These are phyloP conservation scores for Scytalopus superciliaris DNA, from an alignment of 2,113 vertebrate genomes.

Conservation along the genomic window DNA sequence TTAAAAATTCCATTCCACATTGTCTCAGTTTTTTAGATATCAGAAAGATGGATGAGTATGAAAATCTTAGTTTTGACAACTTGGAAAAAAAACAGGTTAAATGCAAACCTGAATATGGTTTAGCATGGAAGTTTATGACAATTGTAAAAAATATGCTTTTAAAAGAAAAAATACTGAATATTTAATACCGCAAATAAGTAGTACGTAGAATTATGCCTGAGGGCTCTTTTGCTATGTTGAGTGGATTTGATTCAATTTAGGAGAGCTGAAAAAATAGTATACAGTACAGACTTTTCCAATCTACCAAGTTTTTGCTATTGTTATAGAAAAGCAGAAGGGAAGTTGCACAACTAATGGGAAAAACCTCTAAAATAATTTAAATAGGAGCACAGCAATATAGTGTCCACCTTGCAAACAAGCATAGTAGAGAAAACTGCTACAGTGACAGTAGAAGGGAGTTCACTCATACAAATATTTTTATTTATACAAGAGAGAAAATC, in stretches of 20 bases:
- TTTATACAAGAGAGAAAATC: background rate
- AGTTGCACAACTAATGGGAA: background rate
- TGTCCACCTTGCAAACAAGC: background rate
- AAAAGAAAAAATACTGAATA: slow-evolving; percentile 65
- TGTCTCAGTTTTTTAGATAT: background rate
- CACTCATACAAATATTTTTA: background rate
- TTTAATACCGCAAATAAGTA: slow-evolving; percentile 68
- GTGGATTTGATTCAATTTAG: slow-evolving; percentile 61
- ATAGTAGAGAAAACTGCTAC: background rate
- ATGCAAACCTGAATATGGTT: slow-evolving; percentile 1
- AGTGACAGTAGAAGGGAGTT: background rate
- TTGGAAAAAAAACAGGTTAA: slow-evolving; percentile 26
- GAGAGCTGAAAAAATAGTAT: slow-evolving; percentile 40
- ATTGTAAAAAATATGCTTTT: slow-evolving; percentile 67
- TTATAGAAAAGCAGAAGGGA: background rate
- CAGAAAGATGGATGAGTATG: background rate
- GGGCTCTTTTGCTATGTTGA: slow-evolving; percentile 51
- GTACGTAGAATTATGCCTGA: slow-evolving; percentile 66
- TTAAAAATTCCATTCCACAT: background rate
- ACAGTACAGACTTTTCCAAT: slow-evolving; percentile 22
- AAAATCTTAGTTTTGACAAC: slow-evolving; percentile 35
- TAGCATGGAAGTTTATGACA: slow-evolving; percentile 21
- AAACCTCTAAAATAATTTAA: background rate
- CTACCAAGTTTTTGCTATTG: background rate
- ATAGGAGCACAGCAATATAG: background rate